Conservation (phyloP, 2,113 vertebrate species). For the Suricata suricatta region DNA sequence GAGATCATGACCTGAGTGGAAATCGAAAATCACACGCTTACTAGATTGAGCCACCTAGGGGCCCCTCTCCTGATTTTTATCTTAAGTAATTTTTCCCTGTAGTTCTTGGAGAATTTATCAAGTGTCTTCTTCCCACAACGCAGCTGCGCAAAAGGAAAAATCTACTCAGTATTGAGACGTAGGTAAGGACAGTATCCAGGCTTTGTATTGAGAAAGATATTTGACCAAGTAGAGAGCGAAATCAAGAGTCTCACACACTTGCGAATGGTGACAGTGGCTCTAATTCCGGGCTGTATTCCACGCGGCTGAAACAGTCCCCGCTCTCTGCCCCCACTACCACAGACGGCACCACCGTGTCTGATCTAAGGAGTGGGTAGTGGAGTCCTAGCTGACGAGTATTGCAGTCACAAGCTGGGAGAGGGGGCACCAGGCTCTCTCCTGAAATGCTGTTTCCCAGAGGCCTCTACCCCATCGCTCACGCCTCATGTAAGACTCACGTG, state of each 20-base stretch:
- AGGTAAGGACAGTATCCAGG: background rate
- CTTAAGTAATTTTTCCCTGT: background rate
- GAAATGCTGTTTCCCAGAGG: background rate
- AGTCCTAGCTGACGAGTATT: background rate
- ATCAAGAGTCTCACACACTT: background rate
- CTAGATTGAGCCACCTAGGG: too few species aligned
- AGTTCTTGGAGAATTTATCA: conserved; percentile 4
- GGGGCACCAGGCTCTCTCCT: fast-evolving
- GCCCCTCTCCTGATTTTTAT: background rate
- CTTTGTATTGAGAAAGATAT: background rate
- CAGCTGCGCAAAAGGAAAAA: background rate
- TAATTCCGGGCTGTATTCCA: background rate
- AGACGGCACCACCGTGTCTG: background rate
- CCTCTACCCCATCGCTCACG: background rate
- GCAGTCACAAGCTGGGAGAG: background rate
- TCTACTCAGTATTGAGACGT: background rate
- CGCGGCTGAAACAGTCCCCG: background rate
- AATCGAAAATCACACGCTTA: too few species aligned
- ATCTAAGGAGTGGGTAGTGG: background rate
- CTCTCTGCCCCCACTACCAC: too few species aligned
- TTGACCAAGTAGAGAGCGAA: background rate
- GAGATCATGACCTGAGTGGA: too few species aligned
- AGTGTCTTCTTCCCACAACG: background rate
- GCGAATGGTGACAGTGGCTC: background rate
- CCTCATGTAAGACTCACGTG: background rate